phyloP scores from a whole-genome alignment of 2,797 vertebrate species.

The Acanthurus lineatus region DNA sequence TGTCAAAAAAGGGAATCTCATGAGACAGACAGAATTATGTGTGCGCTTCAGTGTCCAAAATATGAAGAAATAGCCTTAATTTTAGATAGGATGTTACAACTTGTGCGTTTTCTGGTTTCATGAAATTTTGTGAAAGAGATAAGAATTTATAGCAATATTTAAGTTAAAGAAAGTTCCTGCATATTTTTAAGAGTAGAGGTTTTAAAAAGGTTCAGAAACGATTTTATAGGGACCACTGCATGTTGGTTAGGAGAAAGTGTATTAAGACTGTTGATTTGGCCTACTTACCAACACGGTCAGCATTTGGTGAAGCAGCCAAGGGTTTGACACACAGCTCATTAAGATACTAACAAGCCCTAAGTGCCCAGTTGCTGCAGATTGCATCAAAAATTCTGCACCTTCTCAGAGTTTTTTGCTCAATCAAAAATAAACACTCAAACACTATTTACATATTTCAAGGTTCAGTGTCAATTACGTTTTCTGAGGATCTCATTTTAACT shows the following conservation, averaged over 20 bases:
- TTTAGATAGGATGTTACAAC: not conserved
- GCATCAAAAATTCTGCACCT: not conserved
- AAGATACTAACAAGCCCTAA: not conserved
- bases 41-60: constrained; percentile 13
- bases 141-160: not conserved
- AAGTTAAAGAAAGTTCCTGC: not conserved
- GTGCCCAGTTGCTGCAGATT: not conserved
- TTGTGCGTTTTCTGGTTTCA: not conserved
- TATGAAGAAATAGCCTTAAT: not conserved
- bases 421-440: not conserved
- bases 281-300: not conserved
- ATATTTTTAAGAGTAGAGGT: not conserved
- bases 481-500: not conserved
- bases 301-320: not conserved
- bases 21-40: constrained; percentile 12
- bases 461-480: not conserved
- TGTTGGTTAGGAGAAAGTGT: not conserved
- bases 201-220: not conserved
- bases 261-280: not conserved
- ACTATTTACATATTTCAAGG: not conserved
- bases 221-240: constrained; percentile 14
- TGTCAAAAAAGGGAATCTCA: constrained; percentile 30
- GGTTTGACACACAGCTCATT: constrained; percentile 7
- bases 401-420: too few relatives aligned
- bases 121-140: not conserved